A percentile compares a stretch with the other conserved stretches of the same genome.
phyloP scores from a whole-genome alignment of 2,113 vertebrate species.

The Sialia sialis region DNA sequence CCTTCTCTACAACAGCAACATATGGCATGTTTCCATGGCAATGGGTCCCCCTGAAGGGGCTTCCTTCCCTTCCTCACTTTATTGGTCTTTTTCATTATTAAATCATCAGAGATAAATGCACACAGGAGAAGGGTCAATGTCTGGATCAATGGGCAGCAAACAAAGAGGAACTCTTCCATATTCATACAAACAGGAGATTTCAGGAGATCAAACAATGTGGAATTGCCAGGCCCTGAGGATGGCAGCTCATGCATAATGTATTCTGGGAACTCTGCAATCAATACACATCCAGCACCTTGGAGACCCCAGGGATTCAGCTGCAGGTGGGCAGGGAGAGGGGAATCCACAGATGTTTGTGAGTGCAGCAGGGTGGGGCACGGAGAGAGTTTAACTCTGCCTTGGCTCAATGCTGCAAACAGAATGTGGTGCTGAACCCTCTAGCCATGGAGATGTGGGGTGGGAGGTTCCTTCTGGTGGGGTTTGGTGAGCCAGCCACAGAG shows the following conservation, averaged over 20 bases:
- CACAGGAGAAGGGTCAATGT: neutral
- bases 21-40: slow-evolving; percentile 14
- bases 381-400: neutral
- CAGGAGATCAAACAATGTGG: slow-evolving; percentile 29
- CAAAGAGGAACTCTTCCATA: slow-evolving; percentile 51
- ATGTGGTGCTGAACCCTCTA: neutral
- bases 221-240: neutral
- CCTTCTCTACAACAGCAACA: neutral
- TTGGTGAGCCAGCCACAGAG: neutral
- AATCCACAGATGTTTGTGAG: neutral
- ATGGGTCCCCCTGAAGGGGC: slow-evolving; percentile 10
- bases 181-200: slow-evolving; percentile 29
- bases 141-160: slow-evolving; percentile 44
- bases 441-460: neutral
- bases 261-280: neutral
- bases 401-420: neutral
- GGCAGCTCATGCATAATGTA: slow-evolving; percentile 17
- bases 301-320: neutral
- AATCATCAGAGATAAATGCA: slow-evolving; percentile 34
- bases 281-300: neutral
- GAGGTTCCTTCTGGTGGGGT: neutral
- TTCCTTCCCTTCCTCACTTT: slow-evolving; percentile 7
- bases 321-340: neutral
- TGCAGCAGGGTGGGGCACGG: neutral
- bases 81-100: slow-evolving; percentile 38